Evolutionary conservation across 2,797 vertebrate genomes (phyloP), one percentile per base, ranked within the genome.

Genomic region (Lerista edwardsae): DNA sequence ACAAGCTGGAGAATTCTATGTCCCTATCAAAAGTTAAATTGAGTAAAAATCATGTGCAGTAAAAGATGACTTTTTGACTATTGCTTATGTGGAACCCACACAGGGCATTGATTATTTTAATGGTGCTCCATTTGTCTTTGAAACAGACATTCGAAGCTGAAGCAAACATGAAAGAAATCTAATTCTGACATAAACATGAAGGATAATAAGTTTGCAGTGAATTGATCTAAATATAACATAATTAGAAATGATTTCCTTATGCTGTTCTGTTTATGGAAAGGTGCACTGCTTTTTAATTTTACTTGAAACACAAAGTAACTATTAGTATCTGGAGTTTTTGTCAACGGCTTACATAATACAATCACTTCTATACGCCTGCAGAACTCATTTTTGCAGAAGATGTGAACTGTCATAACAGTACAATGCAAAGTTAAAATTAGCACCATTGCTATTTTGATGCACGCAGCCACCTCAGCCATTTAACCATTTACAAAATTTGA

Each of bases 171-270:
- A 97, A 96, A 94, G 95, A 96, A 97, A 98, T 98, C 95, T 96
- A 96, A 98, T 97, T 97, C 94, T 92, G 93, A 95, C 94, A 96
- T 96, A 96, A 97, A 97, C 96, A 97, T 94, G 94, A 94, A 96
- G 96, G 97, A 97, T 97, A 97, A 97, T 97, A 94, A 96, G 96
- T 97, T 98, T 98, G 97, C 96, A 96, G 97, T 95, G 95, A 97
- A 98, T 98, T 98, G 98, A 99, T 98, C 97, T 97, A 95, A 95
- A 97, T 96, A 96, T 97, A 95, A 96, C 97, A 97, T 97, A 97
- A 98, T 99, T 98, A 98, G 94, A 96, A 99, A 98, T 96, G 96
- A 98, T 98, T 98, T 98, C 95, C 95, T 94, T 86, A 94, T 95
- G 94, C 90, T 91, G 86, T 86, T 90, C 84, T 86, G 84, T 95